These are phyloP conservation scores for Nomada ruficornis DNA, from an alignment of 2,888 invertebrate genomes.

Conservation along the genomic window DNA sequence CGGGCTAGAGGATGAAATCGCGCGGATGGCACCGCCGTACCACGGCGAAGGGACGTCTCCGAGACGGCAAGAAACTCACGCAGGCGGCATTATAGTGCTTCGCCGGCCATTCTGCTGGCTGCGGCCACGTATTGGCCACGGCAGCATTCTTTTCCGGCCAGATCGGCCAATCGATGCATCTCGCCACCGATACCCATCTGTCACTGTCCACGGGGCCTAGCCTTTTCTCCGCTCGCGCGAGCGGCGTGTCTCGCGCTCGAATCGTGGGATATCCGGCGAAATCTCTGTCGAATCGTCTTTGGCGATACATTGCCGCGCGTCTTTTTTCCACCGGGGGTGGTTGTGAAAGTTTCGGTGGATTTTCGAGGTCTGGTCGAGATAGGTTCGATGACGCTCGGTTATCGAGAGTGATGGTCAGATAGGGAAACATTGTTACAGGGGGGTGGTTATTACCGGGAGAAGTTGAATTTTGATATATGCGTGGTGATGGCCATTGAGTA, in stretches of 20 bases:
- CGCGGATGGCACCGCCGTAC: slow-evolving; percentile 26
- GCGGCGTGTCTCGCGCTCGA: slow-evolving; percentile 18
- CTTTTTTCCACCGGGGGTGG: background rate
- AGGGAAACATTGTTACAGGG: no score
- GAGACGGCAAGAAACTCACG: slow-evolving; percentile 63
- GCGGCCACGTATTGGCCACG: slow-evolving; percentile 83
- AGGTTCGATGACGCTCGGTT: no score
- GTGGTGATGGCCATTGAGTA: no score
- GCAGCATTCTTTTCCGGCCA: slow-evolving; percentile 84
- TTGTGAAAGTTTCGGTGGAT: no score
- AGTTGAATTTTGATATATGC: no score
- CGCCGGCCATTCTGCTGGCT: slow-evolving; percentile 82
- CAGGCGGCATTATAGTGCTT: slow-evolving; percentile 70
- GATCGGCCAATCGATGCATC: slow-evolving; percentile 85
- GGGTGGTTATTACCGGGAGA: no score
- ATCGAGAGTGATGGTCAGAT: no score
- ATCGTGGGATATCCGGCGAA: slow-evolving; percentile 33
- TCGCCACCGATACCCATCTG: slow-evolving; percentile 84
- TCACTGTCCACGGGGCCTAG: slow-evolving; percentile 81
- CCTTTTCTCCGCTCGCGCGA: slow-evolving; percentile 60
- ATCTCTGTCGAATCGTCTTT: slow-evolving; percentile 20
- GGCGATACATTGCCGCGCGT: background rate
- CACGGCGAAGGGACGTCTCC: slow-evolving; percentile 32
- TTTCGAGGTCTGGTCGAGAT: no score
- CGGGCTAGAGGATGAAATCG: slow-evolving; percentile 66